These are phyloP conservation scores for Drosophila bunnanda DNA, from an alignment of 2,888 invertebrate genomes.

Conservation along the genomic window DNA sequence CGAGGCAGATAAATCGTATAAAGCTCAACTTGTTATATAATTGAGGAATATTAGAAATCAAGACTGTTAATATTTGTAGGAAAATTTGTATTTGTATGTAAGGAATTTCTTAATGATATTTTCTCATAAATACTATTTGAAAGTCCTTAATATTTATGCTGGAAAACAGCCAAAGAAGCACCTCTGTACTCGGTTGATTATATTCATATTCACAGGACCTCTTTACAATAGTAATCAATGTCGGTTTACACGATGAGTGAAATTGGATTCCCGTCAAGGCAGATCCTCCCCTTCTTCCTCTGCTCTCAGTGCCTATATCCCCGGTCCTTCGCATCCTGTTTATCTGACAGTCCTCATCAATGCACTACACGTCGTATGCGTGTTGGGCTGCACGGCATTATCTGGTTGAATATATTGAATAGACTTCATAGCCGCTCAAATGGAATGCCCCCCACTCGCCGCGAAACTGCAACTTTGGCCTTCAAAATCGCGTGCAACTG, in stretches of 20 bases:
- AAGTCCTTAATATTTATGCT: not conserved
- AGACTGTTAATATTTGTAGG: too few species aligned
- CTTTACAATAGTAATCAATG: slow-evolving; percentile 42
- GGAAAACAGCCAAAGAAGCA: not conserved
- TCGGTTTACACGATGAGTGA: slow-evolving; percentile 40
- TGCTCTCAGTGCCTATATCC: not conserved
- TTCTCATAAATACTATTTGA: too few species aligned
- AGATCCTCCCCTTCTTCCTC: not conserved
- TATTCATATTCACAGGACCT: slow-evolving; percentile 8
- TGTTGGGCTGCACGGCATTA: slow-evolving; percentile 57
- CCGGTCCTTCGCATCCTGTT: slow-evolving; percentile 8
- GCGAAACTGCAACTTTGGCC: slow-evolving; percentile 21
- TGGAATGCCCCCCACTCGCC: not conserved
- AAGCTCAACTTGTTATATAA: rapidly evolving
- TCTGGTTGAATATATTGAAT: slow-evolving; percentile 59
- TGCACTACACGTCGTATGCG: slow-evolving; percentile 63
- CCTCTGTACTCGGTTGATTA: slow-evolving; percentile 2
- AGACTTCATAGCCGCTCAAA: slow-evolving; percentile 59
- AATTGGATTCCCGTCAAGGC: slow-evolving; percentile 39
- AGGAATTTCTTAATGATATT: too few species aligned
- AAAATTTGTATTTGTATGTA: too few species aligned
- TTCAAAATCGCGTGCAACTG: slow-evolving; percentile 39
- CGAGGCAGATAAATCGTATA: not conserved
- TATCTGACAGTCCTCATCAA: slow-evolving; percentile 52
- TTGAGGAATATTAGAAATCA: not conserved